Percentiles rank a stretch among this genome's conserved stretches.
Evolutionary conservation across 2,797 vertebrate genomes (phyloP).

Genomic region (Trichosurus vulpecula): DNA sequence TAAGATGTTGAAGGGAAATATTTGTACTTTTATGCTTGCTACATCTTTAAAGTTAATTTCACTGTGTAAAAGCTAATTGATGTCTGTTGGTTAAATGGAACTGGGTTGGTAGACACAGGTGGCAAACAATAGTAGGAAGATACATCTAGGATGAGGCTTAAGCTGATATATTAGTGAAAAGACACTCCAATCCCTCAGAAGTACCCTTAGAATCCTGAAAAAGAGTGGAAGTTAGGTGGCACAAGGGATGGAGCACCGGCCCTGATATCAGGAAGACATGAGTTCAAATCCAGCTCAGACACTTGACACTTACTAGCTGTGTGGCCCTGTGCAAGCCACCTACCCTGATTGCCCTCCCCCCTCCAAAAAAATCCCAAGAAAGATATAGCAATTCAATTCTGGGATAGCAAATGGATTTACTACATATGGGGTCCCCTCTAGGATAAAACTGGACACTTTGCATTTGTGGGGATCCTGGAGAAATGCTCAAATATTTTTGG

Average conservation of each 20-base stretch:
- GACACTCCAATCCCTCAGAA: neutral
- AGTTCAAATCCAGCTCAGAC: too few relatives aligned
- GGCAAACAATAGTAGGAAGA: neutral
- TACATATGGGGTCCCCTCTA: neutral
- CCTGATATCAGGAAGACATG: too few relatives aligned
- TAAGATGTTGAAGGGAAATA: neutral
- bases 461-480: neutral
- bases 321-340: too few relatives aligned
- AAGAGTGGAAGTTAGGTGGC: neutral
- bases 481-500: neutral
- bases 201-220: neutral
- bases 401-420: neutral
- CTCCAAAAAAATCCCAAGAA: too few relatives aligned
- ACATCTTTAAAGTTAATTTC: neutral
- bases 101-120: neutral
- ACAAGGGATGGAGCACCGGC: too few relatives aligned
- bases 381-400: neutral
- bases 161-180: neutral
- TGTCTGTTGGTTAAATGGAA: neutral
- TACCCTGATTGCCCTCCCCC: too few relatives aligned
- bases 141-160: neutral
- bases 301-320: too few relatives aligned
- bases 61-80: neutral
- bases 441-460: neutral
- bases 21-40: neutral